phyloP scores from a whole-genome alignment of 2,113 vertebrate genomes.

The sheep (Ovis aries) region DNA sequence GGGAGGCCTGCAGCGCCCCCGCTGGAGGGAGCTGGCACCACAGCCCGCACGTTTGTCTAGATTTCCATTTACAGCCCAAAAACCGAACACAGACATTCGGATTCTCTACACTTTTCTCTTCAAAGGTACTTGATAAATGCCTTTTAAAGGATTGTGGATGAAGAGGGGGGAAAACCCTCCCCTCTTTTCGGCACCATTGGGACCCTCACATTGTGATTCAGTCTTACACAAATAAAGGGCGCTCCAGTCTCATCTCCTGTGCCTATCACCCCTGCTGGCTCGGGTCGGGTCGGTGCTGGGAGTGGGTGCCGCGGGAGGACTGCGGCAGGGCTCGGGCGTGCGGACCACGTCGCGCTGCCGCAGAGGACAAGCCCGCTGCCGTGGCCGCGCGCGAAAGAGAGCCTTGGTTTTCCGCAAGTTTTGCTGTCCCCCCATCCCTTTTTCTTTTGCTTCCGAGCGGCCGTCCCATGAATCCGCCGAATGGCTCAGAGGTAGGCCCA shows the following conservation, averaged over 20 bases:
- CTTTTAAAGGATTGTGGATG: background rate
- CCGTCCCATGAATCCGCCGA: background rate
- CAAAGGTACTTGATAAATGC: background rate
- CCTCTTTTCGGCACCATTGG: background rate
- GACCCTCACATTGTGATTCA: background rate
- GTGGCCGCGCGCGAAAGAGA: background rate
- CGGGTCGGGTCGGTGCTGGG: background rate
- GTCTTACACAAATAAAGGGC: background rate
- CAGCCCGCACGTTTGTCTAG: background rate
- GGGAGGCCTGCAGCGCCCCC: conserved; percentile 63
- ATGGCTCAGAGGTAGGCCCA: background rate
- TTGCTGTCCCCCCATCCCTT: background rate
- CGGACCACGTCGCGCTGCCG: background rate
- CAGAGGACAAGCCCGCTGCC: background rate
- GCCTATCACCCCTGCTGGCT: background rate
- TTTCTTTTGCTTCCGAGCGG: background rate
- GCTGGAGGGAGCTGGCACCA: background rate
- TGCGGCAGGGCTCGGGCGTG: background rate
- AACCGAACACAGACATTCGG: background rate
- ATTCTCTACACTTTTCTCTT: background rate
- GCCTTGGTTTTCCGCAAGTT: background rate
- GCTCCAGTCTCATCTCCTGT: rapidly evolving
- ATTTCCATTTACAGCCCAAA: background rate
- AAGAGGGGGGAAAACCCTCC: background rate
- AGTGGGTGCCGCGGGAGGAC: background rate